Conservation (phyloP, 1,140 invertebrate genomes). For the Apolygus lucorum region DNA sequence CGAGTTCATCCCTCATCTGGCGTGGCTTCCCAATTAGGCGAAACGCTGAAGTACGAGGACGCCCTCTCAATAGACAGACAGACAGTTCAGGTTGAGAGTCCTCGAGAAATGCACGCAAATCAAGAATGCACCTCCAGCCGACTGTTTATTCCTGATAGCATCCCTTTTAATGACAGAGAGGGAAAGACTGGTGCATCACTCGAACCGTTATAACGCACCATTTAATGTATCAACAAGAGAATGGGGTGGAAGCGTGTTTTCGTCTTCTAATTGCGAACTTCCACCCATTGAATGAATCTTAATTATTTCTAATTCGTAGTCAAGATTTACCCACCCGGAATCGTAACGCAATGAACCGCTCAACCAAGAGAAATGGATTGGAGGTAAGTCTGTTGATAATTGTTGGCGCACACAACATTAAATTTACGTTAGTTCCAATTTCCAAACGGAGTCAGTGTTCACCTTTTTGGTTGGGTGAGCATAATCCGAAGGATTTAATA, state of each 20-base stretch:
- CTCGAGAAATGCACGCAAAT: neutral
- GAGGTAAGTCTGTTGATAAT: slow-evolving; percentile 10
- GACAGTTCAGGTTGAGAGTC: neutral
- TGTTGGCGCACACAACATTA: slow-evolving; percentile 8
- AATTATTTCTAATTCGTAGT: slow-evolving; percentile 30
- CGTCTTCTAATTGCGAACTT: slow-evolving; percentile 28
- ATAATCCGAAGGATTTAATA: slow-evolving; percentile 3
- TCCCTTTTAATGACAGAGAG: neutral
- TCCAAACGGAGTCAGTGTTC: slow-evolving; percentile 11
- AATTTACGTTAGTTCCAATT: slow-evolving; percentile 15
- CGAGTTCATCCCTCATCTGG: no score
- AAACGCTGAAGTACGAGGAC: no score
- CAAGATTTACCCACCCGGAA: slow-evolving; percentile 8
- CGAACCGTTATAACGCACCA: slow-evolving; percentile 14
- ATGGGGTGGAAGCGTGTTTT: slow-evolving; percentile 17
- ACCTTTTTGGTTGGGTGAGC: slow-evolving; percentile 8
- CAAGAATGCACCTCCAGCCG: slow-evolving; percentile 7
- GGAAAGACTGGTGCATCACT: slow-evolving; percentile 5
- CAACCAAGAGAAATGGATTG: slow-evolving; percentile 18
- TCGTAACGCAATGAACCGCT: slow-evolving; percentile 9
- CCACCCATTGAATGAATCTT: slow-evolving; percentile 29
- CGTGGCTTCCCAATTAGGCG: no score
- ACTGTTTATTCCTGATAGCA: slow-evolving; percentile 7
- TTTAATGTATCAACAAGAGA: slow-evolving; percentile 20
- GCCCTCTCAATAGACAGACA: neutral